Base-by-base conservation (phyloP, 2,797 vertebrate species). In the Sandelia bainsii region DNA sequence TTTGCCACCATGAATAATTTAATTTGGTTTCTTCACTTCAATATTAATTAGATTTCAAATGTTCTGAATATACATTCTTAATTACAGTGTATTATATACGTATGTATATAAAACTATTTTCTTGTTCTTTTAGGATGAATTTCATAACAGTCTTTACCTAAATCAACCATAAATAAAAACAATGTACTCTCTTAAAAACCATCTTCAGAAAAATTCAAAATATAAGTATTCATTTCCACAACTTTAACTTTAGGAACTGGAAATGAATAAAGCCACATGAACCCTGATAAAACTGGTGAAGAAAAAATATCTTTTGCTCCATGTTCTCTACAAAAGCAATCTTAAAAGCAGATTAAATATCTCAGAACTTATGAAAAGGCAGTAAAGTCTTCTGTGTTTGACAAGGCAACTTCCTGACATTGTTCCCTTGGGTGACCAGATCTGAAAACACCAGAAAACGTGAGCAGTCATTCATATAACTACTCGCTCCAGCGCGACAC, bases 401-500 rank as follows among this genome's bases (percentile, higher is more conserved):
- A 68, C n/a, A 42, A 61, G 53, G 46, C 58, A 37, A 8, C 14
- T 19, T 27, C 49, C 61, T 73, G 57, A 82, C 52, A 22, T 42
- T 51, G 29, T 56, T 82, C 50, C 65, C 62, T 75, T 39, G 22
- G 48, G 70, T 78, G 70, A 71, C 25, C 57, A 81, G 63, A 74
- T 77, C 56, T 40, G 4, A 40, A 40, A 48, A 72, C 60, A 37
- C 27, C 53, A 14, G 20, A 45, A 51, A 72, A 73, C 51, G 53
- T 72, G 74, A 75, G 66, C 22, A 3, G 52, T 72, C 65, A 40
- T 85, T 84, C 82, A 64, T 82, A 69, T 61, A 17, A 40, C 69
- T 10, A 16, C 71, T 65, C 48, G 29, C 66, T n/a, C 46, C 56
- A 46, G 58, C 19, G 8, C 65, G 23, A 64, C 52, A 59, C 71